Conservation (phyloP, 92 coral and sea anemone genomes). For the Epizoanthus ramosus region DNA sequence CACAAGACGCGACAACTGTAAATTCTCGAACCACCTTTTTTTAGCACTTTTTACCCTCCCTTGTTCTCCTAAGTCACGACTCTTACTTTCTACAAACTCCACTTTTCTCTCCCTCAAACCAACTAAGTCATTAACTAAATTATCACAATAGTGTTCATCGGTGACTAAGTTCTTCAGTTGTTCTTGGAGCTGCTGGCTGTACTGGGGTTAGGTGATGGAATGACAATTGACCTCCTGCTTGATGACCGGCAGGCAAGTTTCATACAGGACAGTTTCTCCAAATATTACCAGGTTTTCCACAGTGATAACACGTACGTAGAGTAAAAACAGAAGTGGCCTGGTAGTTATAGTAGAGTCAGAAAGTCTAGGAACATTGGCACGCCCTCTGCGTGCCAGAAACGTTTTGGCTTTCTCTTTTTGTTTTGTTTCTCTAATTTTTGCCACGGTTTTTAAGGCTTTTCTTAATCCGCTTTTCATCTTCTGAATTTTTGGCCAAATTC, state of each 20-base stretch:
- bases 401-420: slow-evolving; percentile 39
- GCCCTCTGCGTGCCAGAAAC: slow-evolving; percentile 4
- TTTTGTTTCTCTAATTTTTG: slow-evolving; percentile 34
- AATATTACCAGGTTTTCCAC: slow-evolving; percentile 48
- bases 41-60: slow-evolving; percentile 36
- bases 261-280: slow-evolving; percentile 31
- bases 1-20: slow-evolving; percentile 33
- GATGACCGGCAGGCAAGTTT: not conserved
- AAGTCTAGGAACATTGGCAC: not conserved
- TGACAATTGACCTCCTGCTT: not conserved
- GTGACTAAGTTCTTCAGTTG: not conserved
- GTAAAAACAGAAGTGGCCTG: not conserved
- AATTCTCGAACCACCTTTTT: slow-evolving; percentile 52
- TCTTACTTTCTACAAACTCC: not conserved
- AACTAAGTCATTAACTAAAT: not conserved
- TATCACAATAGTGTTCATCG: not conserved
- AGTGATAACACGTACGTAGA: slow-evolving; percentile 30
- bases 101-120: not conserved
- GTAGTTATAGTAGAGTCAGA: not conserved
- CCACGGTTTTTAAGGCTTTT: slow-evolving; percentile 37
- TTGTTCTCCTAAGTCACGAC: slow-evolving; percentile 38
- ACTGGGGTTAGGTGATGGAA: not conserved
- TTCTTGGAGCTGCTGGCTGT: slow-evolving; percentile 12
- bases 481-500: slow-evolving; percentile 47
- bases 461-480: slow-evolving; percentile 49